Percentiles rank a stretch among this genome's conserved stretches.
Evolutionary conservation across 64 coral and sea anemone genomes (phyloP).

Genomic region (Montipora foliosa): DNA sequence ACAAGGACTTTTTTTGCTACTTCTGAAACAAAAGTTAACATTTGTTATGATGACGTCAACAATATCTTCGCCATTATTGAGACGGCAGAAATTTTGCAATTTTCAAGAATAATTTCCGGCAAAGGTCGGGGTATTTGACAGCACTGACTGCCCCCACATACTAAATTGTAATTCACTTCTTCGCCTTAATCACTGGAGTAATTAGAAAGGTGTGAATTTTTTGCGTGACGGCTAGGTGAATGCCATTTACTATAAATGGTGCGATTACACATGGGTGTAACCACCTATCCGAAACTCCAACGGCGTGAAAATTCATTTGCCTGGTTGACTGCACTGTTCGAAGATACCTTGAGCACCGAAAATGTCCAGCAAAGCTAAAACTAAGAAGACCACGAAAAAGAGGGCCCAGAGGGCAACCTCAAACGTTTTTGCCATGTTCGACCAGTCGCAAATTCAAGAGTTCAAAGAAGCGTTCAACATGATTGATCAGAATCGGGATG

Average conservation of each 20-base stretch:
- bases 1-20: no score
- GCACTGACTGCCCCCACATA: no score
- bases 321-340: neutral
- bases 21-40: no score
- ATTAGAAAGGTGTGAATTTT: neutral
- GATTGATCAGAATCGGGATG: slow-evolving; percentile 81
- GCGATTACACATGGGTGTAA: slow-evolving; percentile 56
- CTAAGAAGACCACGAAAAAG: slow-evolving; percentile 74
- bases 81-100: no score
- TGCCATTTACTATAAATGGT: slow-evolving; percentile 56
- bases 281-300: slow-evolving; percentile 31
- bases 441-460: slow-evolving; percentile 79
- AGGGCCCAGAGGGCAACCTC: slow-evolving; percentile 72
- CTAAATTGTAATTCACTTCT: no score
- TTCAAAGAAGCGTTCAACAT: slow-evolving; percentile 83
- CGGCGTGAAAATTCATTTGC: neutral
- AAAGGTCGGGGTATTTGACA: no score
- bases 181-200: neutral
- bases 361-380: slow-evolving; percentile 73
- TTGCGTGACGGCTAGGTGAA: neutral
- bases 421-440: slow-evolving; percentile 77
- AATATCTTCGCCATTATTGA: no score
- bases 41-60: no score
- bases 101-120: no score
- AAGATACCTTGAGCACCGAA: neutral